Percentiles rank a stretch among this genome's conserved stretches.
phyloP scores from a whole-genome alignment of 2,113 vertebrate species.

The Amia ocellicauda region DNA sequence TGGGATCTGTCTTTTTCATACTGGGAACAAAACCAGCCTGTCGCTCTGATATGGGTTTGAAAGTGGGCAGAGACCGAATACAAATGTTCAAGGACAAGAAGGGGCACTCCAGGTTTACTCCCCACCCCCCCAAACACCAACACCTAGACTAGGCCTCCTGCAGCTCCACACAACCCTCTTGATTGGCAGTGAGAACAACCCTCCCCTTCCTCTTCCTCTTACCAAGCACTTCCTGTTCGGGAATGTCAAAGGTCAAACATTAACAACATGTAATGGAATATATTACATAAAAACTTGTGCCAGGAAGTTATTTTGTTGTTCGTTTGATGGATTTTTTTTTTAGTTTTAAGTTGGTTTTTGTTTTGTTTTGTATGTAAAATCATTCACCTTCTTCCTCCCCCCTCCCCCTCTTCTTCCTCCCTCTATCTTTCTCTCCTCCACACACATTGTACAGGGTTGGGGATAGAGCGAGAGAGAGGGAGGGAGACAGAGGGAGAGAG shows the following conservation, averaged over 20 bases:
- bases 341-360: too few species aligned
- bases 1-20: too few species aligned
- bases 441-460: slow-evolving; percentile 13
- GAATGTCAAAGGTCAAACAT: slow-evolving; percentile 59
- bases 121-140: background rate
- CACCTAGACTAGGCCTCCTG: background rate
- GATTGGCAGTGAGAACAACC: background rate
- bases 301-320: slow-evolving; percentile 32
- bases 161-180: background rate
- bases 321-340: slow-evolving; percentile 9
- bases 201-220: background rate
- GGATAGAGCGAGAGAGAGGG: slow-evolving; percentile 38
- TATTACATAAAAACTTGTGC: slow-evolving; percentile 62
- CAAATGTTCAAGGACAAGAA: background rate
- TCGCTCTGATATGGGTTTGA: too few species aligned
- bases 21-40: too few species aligned
- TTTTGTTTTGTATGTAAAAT: slow-evolving; percentile 46
- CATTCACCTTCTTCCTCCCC: slow-evolving; percentile 34
- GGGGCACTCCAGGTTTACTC: background rate
- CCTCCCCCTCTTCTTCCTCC: slow-evolving; percentile 26
- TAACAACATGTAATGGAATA: slow-evolving; percentile 60
- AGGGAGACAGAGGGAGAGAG: slow-evolving; percentile 16
- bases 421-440: slow-evolving; percentile 26
- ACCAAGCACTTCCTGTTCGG: slow-evolving; percentile 38
- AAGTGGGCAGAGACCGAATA: background rate